Base-by-base conservation (phyloP, 2,113 vertebrate species). In the Rattus rattus region DNA sequence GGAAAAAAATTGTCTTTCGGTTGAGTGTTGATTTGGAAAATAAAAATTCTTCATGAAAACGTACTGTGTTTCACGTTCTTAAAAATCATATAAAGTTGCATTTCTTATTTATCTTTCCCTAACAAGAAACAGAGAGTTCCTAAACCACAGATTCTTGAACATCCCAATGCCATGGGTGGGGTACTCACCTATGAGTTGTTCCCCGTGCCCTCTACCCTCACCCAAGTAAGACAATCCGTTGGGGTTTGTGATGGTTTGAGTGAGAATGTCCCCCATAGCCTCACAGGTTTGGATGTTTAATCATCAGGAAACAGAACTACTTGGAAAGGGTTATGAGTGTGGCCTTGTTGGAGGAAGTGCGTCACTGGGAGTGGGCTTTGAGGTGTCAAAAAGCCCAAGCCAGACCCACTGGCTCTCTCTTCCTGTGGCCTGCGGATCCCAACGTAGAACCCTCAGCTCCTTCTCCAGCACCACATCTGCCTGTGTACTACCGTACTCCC, bases 11-110 rank as follows among this genome's bases (percentile, higher is more conserved):
- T 72, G 22, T 56, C 70, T 93, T 96, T 93, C 39, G 61, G 54
- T 47, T 95, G 89, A 93, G 77, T 63, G 67, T 76, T 59, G 61
- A 49, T 86, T 95, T 96, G 76, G 69, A 83, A 89, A 63, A 79
- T 94, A 65, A 52, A 76, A 92, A 76, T 90, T 84, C 56, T 76
- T 77, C 77, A 49, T 72, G 88, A 95, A 75, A 52, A 56, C 30
- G 10, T 54, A 54, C 52, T 54, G 59, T 94, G 85, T 87, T 90
- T 88, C 67, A 92, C 92, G 43, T 90, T 96, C 65, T 77, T 96
- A 61, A 1, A 92, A 92, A 77, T 88, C 61, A 54, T 47, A 19
- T 75, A 69, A 84, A 65, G 79, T 92, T 96, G 61, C 89, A 33
- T 87, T 72, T 52, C 16, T 54, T 92, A 72, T 80, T 86, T 67